Evolutionary conservation across 2,888 invertebrate genomes (phyloP), one percentile per base, ranked within the genome.

Genomic region (Panopea generosa): DNA sequence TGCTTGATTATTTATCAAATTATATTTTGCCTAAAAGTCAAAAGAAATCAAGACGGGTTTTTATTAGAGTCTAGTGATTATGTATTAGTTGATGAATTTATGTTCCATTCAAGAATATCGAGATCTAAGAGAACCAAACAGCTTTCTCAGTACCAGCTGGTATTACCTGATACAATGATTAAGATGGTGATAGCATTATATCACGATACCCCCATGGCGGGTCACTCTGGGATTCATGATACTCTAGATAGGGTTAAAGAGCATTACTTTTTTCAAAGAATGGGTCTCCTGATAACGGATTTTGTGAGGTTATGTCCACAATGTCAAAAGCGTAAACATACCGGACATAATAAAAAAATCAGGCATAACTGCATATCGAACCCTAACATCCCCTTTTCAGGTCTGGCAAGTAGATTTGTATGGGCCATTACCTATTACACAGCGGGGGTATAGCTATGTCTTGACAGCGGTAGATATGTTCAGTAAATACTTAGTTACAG

Each of bases 171-270:
- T 33, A 43, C 62, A 2, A 33, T 71, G 29, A 52, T 71, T 18
- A 57, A 65, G 18, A 62, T 57, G 9, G 57, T 76, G n/a, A 43
- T 76, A 22, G 14, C 26, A 1, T 27, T 69, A 24, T 75, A 66
- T 40, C 70, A 70, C 29, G 75, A 70, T 33, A 65, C 75, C 6
- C 61, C 65, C 2, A 6, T 70, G 27, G 66, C 49, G 16, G 65
- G 61, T 33, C 75, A 75, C 49, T 57, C 55, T 47, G 66, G 76
- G 2, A 71, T 76, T 52, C 60, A 71, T 27, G 65, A 76, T 18
- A 76, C 66, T 3, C 9, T 69, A 11, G 70, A 71, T 52, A 40
- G 60, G 2, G 40, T 76, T 1, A 63, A 56, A 26, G 65, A 60
- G 24, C 27, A 60, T 22, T 76, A 70, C 43, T 67, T 29, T 29